Base-by-base conservation (phyloP, 2,797 vertebrate species). In the Dicrostonyx torquatus region DNA sequence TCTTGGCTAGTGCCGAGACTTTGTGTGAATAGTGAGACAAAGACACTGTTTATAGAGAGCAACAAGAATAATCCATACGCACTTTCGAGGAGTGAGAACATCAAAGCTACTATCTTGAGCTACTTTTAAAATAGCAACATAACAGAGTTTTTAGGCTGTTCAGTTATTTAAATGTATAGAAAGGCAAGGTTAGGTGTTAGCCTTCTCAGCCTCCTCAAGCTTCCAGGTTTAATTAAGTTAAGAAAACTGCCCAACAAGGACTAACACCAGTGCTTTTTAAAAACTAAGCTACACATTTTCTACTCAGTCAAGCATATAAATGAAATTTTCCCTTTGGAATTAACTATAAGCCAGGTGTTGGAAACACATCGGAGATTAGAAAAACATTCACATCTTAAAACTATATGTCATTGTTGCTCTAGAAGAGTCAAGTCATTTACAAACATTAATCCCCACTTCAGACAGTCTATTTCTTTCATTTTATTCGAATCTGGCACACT, bases 81-180 rank as follows among this genome's bases (percentile, higher is more conserved):
- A 94, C 88, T 97, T 95, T 94, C 88, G 87, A 95, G 62, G 79
- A 90, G 70, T 90, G 14, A 15, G 3, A 82, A 96, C 8, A 78
- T 86, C 50, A 88, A 96, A 79, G 17, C 2, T 48, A 37, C 60
- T 94, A 34, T 90, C 86, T 91, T 66, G 76, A 89, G 31, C 90
- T 64, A 50, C 40, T 85, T 40, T 31, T 53, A 88, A 94, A 78
- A 17, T 86, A 55, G 87, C n/a, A 60, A 8, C 18, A 11, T 80
- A 40, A 89, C 34, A 79, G 20, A 86, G 76, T 31, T 85, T 95
- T 94, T 75, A 37, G 62, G 75, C 76, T 88, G 60, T 34, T 58
- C 45, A 75, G 29, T 50, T 73, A 40, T 64, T 91, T 76, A 94
- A 62, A 66, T 90, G 29, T 68, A 68, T 68, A 34, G 91, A 87